A percentile compares a stretch with the other conserved stretches of the same genome.
These are phyloP conservation scores for Polydrusus tereticollis DNA, from an alignment of 2,888 invertebrate species.

Conservation along the genomic window DNA sequence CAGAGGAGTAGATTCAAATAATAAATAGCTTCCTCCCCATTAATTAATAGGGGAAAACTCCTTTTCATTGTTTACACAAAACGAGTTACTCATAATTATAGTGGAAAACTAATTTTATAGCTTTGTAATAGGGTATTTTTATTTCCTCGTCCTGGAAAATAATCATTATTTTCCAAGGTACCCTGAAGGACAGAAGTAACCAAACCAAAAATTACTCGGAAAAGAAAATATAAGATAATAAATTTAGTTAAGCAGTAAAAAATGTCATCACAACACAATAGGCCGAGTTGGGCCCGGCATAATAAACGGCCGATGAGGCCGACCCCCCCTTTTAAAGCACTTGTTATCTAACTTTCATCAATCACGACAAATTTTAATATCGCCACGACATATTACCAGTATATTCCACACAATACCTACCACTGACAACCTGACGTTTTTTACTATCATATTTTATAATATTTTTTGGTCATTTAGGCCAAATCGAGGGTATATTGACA, in stretches of 20 bases:
- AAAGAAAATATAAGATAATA: conserved; percentile 50
- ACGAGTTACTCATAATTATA: too few relatives aligned
- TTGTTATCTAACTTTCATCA: conserved; percentile 67
- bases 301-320: conserved; percentile 58
- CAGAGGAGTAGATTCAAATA: too few relatives aligned
- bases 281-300: conserved; percentile 41
- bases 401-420: conserved; percentile 65
- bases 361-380: conserved; percentile 69
- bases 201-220: conserved; percentile 35
- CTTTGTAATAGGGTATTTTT: too few relatives aligned
- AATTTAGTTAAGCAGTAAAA: conserved; percentile 53
- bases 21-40: too few relatives aligned
- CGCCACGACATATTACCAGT: conserved; percentile 67
- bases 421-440: conserved; percentile 65
- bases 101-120: too few relatives aligned
- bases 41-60: too few relatives aligned
- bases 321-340: conserved; percentile 62
- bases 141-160: too few relatives aligned
- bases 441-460: conserved; percentile 52
- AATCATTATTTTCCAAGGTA: neutral
- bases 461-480: conserved; percentile 43
- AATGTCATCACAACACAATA: conserved; percentile 51
- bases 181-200: conserved; percentile 15
- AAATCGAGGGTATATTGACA: conserved; percentile 39
- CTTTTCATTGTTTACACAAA: too few relatives aligned